These are phyloP conservation scores for Archegozetes longisetosus DNA, from an alignment of 1,140 invertebrate genomes.

Conservation along the genomic window DNA sequence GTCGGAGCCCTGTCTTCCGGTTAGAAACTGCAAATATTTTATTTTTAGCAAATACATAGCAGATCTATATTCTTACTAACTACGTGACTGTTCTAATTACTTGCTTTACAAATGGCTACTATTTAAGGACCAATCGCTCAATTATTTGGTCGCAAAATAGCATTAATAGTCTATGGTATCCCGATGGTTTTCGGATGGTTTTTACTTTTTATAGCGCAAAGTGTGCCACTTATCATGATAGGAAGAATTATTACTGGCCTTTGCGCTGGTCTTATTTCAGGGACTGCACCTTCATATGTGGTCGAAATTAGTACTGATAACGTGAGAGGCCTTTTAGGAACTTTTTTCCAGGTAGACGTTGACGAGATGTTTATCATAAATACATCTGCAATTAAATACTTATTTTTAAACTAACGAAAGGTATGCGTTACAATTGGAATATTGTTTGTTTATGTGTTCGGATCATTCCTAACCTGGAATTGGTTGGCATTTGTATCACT, in stretches of 20 bases:
- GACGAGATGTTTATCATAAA: conserved; percentile 40
- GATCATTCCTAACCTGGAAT: conserved; percentile 5
- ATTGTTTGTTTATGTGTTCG: conserved; percentile 7
- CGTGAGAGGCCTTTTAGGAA: conserved; percentile 58
- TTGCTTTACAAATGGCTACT: conserved; percentile 15
- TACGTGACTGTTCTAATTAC: too few species aligned
- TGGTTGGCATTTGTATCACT: background rate
- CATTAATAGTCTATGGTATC: conserved; percentile 48
- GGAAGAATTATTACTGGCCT: conserved; percentile 47
- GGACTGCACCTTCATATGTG: conserved; percentile 55
- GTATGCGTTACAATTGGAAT: conserved; percentile 12
- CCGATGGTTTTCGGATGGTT: conserved; percentile 59
- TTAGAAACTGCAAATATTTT: conserved; percentile 1
- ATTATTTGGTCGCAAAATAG: conserved; percentile 49
- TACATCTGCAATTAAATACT: conserved; percentile 3
- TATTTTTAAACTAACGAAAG: conserved; percentile 2
- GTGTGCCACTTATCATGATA: conserved; percentile 38
- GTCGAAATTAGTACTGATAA: conserved; percentile 73
- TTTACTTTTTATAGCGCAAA: conserved; percentile 46
- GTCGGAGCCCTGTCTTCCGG: conserved; percentile 15
- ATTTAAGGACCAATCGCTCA: conserved; percentile 38
- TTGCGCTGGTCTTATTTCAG: conserved; percentile 40
- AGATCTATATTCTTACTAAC: too few species aligned
- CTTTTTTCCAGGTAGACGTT: conserved; percentile 54
- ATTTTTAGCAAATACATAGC: too few species aligned